Evolutionary conservation across 2,113 vertebrate genomes (phyloP).

Genomic region (Solea senegalensis): DNA sequence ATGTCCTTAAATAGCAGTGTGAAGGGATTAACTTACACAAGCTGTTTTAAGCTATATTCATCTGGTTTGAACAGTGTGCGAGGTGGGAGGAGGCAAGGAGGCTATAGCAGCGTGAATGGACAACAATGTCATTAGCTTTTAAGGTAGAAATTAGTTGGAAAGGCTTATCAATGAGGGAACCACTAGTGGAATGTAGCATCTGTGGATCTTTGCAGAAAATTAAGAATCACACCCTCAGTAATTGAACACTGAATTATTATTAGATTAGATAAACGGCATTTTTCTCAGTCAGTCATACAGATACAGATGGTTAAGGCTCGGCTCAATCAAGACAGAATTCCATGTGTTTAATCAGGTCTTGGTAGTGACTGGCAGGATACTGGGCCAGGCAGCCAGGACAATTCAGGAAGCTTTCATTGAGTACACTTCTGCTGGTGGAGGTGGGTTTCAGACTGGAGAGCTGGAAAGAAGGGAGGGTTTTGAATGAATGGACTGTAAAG

Average conservation of each 20-base stretch:
- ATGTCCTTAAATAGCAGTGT: constrained; percentile 57
- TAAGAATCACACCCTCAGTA: constrained; percentile 1
- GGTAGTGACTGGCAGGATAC: constrained; percentile 85
- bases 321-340: constrained; percentile 84
- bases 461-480: constrained; percentile 63
- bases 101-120: not conserved
- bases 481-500: not conserved
- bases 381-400: constrained; percentile 84
- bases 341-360: constrained; percentile 86
- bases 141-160: not conserved
- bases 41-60: constrained; percentile 63
- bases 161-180: not conserved
- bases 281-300: not conserved
- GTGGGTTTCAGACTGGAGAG: constrained; percentile 32
- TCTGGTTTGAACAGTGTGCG: constrained; percentile 36
- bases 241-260: constrained; percentile 31
- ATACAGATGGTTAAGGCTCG: not conserved
- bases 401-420: constrained; percentile 87
- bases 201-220: not conserved
- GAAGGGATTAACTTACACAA: constrained; percentile 57
- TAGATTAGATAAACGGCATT: constrained; percentile 3
- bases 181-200: not conserved
- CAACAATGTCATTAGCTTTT: not conserved
- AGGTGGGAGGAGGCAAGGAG: not conserved
- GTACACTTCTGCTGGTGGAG: constrained; percentile 60